These are phyloP conservation scores for Pseudococcus viburni DNA, from an alignment of 2,888 invertebrate species.

Conservation along the genomic window DNA sequence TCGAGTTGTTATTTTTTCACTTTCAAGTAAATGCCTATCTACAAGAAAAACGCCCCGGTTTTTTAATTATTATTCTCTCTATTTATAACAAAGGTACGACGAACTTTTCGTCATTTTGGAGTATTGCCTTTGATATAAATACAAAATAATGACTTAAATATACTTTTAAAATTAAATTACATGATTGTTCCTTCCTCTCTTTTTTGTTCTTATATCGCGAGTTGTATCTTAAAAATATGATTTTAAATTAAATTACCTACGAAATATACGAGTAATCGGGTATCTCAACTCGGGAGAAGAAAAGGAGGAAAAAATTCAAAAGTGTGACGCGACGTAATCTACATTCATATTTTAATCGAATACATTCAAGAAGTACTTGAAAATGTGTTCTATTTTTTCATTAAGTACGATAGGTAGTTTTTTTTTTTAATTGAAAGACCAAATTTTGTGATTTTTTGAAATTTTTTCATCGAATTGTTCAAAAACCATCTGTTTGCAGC, in stretches of 20 bases:
- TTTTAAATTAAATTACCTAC: slow-evolving; percentile 7
- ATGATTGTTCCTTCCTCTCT: slow-evolving; percentile 17
- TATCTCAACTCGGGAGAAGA: slow-evolving; percentile 6
- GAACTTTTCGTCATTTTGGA: neutral
- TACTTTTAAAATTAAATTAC: slow-evolving; percentile 28
- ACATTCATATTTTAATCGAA: neutral
- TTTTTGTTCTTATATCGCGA: slow-evolving; percentile 24
- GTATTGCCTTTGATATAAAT: neutral
- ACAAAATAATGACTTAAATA: slow-evolving; percentile 3
- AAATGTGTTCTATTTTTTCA: neutral
- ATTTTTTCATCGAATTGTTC: neutral
- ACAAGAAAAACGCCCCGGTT: neutral
- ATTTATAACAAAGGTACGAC: neutral
- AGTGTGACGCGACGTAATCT: slow-evolving; percentile 1
- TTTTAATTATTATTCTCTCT: neutral
- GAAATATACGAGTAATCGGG: neutral
- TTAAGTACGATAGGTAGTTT: neutral
- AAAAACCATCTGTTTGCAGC: neutral
- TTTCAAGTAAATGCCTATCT: neutral
- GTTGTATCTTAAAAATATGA: neutral
- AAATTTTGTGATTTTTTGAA: neutral
- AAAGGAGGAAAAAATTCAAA: neutral
- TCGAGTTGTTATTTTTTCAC: neutral
- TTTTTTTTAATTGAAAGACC: neutral
- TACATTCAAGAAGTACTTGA: neutral